phyloP scores from a whole-genome alignment of 2,888 invertebrate genomes.

The Homarus gammarus region DNA sequence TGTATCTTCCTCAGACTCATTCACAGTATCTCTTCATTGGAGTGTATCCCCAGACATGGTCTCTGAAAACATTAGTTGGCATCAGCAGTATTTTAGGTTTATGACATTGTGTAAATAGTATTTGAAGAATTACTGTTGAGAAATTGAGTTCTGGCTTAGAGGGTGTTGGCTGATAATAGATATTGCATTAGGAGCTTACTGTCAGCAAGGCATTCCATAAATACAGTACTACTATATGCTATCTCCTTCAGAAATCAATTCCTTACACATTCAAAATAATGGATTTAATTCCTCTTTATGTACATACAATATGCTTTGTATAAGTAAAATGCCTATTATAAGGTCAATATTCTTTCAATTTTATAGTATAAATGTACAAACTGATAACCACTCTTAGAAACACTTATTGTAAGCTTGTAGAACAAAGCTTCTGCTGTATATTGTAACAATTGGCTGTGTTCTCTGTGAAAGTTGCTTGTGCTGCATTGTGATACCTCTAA shows the following conservation, averaged over 20 bases:
- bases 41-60: not conserved
- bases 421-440: conserved; percentile 22
- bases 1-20: not conserved
- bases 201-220: not conserved
- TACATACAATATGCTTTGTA: not conserved
- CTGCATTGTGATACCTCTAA: not conserved
- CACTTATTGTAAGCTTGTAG: conserved; percentile 32
- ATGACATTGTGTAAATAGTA: not conserved
- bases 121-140: too few relatives aligned
- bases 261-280: not conserved
- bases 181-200: not conserved
- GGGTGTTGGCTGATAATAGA: not conserved
- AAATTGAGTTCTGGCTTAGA: too few relatives aligned
- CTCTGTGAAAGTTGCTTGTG: conserved; percentile 31
- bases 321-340: not conserved
- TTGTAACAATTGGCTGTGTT: conserved; percentile 35
- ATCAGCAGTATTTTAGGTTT: not conserved
- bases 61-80: not conserved
- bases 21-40: not conserved
- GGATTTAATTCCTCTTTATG: not conserved
- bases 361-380: conserved; percentile 14
- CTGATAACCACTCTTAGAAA: conserved; percentile 1
- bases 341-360: conserved; percentile 8
- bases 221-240: too few relatives aligned
- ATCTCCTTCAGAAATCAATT: not conserved